These are phyloP conservation scores for Saturnia pavonia DNA, from an alignment of 2,888 invertebrate species.

Conservation along the genomic window DNA sequence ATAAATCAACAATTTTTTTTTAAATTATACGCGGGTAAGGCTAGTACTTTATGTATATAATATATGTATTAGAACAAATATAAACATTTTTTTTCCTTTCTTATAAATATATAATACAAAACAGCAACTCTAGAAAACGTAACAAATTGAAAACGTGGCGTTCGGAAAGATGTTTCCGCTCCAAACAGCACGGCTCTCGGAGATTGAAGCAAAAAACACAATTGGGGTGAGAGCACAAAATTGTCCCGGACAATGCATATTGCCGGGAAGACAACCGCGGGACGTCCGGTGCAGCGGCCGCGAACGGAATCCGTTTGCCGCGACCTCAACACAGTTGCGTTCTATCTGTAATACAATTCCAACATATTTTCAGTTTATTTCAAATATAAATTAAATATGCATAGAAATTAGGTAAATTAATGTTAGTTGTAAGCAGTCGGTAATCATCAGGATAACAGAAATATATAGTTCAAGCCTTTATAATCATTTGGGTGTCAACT, in stretches of 20 bases:
- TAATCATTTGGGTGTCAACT: background rate
- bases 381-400: background rate
- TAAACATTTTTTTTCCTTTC: background rate
- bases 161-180: slow-evolving; percentile 29
- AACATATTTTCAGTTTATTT: background rate
- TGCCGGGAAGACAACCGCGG: slow-evolving; percentile 42
- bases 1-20: too few species aligned
- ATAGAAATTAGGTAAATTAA: too few species aligned
- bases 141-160: slow-evolving; percentile 32
- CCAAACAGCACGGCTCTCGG: slow-evolving; percentile 27
- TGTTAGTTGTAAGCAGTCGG: background rate
- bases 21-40: too few species aligned
- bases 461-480: background rate
- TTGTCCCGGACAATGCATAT: slow-evolving; percentile 66
- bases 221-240: slow-evolving; percentile 52
- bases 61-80: background rate
- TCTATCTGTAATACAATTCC: background rate
- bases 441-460: background rate
- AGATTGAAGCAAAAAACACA: slow-evolving; percentile 37
- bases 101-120: background rate
- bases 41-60: too few species aligned
- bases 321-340: slow-evolving; percentile 20
- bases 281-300: slow-evolving; percentile 21
- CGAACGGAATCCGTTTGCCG: slow-evolving; percentile 28
- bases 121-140: slow-evolving; percentile 21